Base-by-base conservation (phyloP, 2,888 invertebrate species). In the Caenorhabditis sp. region DNA sequence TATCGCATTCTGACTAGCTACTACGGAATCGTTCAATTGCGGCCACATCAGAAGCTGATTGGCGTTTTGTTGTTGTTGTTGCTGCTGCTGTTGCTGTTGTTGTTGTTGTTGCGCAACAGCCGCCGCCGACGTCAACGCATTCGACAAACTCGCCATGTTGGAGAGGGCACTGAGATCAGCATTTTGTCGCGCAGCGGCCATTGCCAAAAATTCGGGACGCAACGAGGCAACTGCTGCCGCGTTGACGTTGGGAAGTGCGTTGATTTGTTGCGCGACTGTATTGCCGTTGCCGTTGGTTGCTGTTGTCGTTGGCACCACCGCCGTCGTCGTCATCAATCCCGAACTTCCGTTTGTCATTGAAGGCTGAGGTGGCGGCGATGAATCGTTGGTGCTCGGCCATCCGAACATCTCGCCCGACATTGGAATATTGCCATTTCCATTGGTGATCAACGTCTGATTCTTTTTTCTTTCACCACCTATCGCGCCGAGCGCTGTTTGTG, bases 381-480 rank as follows among this genome's bases (percentile, higher is more conserved):
- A 43, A 12, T 43, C 43, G 17, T 6, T 43, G 12, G 5, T 21
- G 21, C 51, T 51, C 14, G 23, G 55, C 27, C 55, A 24, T 55
- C 31, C 31, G 24, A 26, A n/a, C 24, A 59, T 21, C 19, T 37
- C 43, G 17, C 43, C 43, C 6, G 43, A 43, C 17, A 17, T 17
- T 17, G 31, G 24, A 58, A 27, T 36, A 3, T 19, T 21, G 2
- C 19, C 14, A 26, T 58, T 58, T 4, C 27, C 27, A 58, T 58
- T 58, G 58, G 27, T 36, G n/a, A 24, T 53, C 43, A 53, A 3
- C 10, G 17, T 3, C 14, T 58, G 31, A 60, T 60, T 67, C 66
- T 79, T 81, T 53, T 77, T 79, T 19, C 82, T 62, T 53, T 81
- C 82, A 10, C 76, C 78, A 14, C 82, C 82, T 10, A 82, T 82